Evolutionary conservation across 64 coral and sea anemone genomes (phyloP).

Genomic region (Catalaphyllia jardinei): DNA sequence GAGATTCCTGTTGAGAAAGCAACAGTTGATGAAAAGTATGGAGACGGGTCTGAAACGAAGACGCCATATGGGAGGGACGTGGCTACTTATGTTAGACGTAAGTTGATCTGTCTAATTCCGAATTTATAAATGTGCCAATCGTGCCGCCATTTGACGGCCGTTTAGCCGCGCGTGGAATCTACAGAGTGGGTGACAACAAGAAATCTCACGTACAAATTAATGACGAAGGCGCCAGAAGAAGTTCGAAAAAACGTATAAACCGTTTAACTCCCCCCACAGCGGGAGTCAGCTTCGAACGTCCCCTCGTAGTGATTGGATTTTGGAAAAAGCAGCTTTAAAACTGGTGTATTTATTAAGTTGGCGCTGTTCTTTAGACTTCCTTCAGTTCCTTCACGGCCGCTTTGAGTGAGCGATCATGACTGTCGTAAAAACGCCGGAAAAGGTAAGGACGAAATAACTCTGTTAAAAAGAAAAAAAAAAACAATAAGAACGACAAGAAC

Average conservation of each 20-base stretch:
- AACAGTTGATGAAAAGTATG: neutral
- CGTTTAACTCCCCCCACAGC: neutral
- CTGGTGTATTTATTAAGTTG: neutral
- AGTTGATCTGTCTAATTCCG: neutral
- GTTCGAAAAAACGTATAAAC: neutral
- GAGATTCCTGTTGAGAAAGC: no score
- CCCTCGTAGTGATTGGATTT: neutral
- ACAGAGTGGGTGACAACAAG: neutral
- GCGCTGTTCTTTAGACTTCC: neutral
- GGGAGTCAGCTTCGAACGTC: neutral
- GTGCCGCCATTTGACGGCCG: no score
- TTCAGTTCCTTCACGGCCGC: neutral
- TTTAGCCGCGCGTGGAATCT: neutral
- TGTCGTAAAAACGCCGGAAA: neutral
- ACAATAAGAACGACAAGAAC: no score
- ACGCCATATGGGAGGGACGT: slow-evolving; percentile 29
- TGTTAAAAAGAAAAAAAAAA: neutral
- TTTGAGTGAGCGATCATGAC: neutral
- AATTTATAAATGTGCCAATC: neutral
- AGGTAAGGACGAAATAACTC: neutral
- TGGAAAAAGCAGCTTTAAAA: neutral
- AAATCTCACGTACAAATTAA: neutral
- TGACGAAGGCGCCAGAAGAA: slow-evolving; percentile 1
- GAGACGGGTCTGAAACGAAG: slow-evolving; percentile 25
- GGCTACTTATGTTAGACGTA: slow-evolving; percentile 37